phyloP scores from a whole-genome alignment of 2,797 vertebrate genomes.

The Moxostoma hubbsi region DNA sequence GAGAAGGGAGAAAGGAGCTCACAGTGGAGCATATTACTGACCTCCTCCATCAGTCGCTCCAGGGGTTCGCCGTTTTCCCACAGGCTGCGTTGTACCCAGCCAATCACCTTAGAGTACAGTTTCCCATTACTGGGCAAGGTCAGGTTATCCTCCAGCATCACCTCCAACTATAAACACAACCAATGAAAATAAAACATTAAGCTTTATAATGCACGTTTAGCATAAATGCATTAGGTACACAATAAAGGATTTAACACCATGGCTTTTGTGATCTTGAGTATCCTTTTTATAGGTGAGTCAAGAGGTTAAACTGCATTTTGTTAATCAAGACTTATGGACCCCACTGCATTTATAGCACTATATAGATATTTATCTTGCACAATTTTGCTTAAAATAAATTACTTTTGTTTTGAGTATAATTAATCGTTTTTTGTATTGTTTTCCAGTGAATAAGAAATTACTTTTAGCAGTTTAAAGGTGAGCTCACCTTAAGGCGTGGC shows the following conservation, averaged over 20 bases:
- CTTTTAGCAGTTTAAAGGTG: not conserved
- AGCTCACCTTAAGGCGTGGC: slow-evolving; percentile 91
- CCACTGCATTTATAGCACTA: too few relatives aligned
- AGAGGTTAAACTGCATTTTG: too few relatives aligned
- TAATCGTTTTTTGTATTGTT: too few relatives aligned
- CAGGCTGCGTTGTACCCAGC: slow-evolving; percentile 97
- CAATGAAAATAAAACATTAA: not conserved
- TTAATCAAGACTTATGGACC: too few relatives aligned
- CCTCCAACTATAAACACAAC: slow-evolving; percentile 88
- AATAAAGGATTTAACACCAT: too few relatives aligned
- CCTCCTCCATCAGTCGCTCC: slow-evolving; percentile 97
- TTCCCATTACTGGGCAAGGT: slow-evolving; percentile 96
- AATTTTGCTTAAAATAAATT: too few relatives aligned
- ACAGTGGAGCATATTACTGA: slow-evolving; percentile 79
- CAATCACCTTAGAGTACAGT: slow-evolving; percentile 97
- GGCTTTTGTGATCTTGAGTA: too few relatives aligned
- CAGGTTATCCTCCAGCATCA: slow-evolving; percentile 97
- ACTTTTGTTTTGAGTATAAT: too few relatives aligned
- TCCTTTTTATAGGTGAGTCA: too few relatives aligned
- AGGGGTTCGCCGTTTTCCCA: slow-evolving; percentile 96
- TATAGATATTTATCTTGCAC: too few relatives aligned
- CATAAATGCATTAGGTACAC: not conserved
- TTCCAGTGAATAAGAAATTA: too few relatives aligned
- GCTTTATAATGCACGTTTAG: slow-evolving; percentile 37
- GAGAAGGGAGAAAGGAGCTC: slow-evolving; percentile 27